Conservation (phyloP, 2,888 invertebrate species). For the Eledona agricola region DNA sequence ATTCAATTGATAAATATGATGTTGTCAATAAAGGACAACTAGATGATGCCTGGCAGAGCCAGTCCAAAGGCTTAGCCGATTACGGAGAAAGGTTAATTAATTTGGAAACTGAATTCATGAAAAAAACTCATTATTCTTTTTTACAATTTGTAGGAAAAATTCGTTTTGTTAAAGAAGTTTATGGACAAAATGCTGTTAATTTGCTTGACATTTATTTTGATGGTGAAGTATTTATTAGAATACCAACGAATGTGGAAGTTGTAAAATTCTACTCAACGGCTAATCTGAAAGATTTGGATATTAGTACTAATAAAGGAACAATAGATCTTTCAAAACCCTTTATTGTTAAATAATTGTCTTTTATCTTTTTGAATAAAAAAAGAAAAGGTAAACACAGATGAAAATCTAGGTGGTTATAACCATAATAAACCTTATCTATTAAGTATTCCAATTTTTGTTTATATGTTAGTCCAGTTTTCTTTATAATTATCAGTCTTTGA, state of each 20-base stretch:
- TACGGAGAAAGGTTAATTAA: conserved; percentile 15
- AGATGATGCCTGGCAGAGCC: conserved; percentile 17
- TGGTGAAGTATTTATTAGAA: conserved; percentile 10
- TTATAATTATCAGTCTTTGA: conserved; percentile 7
- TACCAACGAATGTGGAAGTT: conserved; percentile 15
- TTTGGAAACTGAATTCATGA: background rate
- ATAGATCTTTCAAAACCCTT: conserved; percentile 13
- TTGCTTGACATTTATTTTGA: conserved; percentile 8
- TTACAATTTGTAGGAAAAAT: conserved; percentile 23
- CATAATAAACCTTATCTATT: conserved; percentile 15
- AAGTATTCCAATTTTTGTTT: conserved; percentile 13
- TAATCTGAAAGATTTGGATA: conserved; percentile 14
- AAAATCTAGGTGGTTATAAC: conserved; percentile 8
- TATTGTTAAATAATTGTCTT: conserved; percentile 10
- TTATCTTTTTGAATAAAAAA: conserved; percentile 10
- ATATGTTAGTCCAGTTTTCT: conserved; percentile 13
- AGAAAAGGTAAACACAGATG: conserved; percentile 14
- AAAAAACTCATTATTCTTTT: conserved; percentile 15
- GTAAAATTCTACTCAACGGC: conserved; percentile 15
- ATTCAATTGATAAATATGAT: conserved; percentile 19
- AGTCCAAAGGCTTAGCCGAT: conserved; percentile 11
- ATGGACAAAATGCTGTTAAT: conserved; percentile 25
- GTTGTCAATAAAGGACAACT: conserved; percentile 17
- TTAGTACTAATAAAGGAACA: conserved; percentile 5
- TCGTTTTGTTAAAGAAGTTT: conserved; percentile 22